Evolutionary conservation across 2,113 vertebrate genomes (phyloP), one percentile per base, ranked within the genome.

Genomic region (Cichladusa arquata): DNA sequence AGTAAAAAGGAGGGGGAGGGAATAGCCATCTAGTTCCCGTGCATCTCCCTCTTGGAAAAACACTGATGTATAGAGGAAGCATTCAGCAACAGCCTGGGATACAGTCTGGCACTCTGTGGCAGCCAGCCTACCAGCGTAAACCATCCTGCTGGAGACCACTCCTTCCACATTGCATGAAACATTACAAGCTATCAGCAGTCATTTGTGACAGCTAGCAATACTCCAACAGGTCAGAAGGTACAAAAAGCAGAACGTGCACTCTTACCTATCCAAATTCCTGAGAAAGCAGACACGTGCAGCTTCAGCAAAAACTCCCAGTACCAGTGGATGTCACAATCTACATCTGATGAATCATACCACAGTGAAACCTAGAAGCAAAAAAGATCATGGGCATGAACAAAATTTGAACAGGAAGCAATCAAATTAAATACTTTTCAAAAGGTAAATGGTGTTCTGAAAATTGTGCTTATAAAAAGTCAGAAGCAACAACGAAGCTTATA

Each of bases 291-390:
- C 34, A 62, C 28, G 3, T 2, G 11, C 70, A 86, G 69, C 57
- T 81, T 82, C 7, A 93, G 33, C 70, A 76, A 79, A 29, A 81
- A 6, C 14, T 70, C 50, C 64, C 1, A 0, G 38, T 40, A 12
- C 12, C 38, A 40, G 42, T 5, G 22, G n/a, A 65, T 25, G 44
- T 25, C 48, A 62, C 9, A 0, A 64, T 19, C 51, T 40, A 3
- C 57, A 85, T 42, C 57, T 80, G 70, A 44, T 71, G 51, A 62
- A 33, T 31, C 71, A 67, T 15, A 78, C 20, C 72, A 86, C 19
- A 5, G 57, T 23, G 56, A 90, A 90, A 88, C 56, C 91, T 94
- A 60, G 67, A 92, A 90, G 33, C 78, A 87, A 58, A 86, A 51
- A 81, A 84, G 47, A 92, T 42, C 57, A 44, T 1, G 2, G 10